Base-by-base conservation (phyloP, 2,113 vertebrate genomes). In the Archilochus colubris region DNA sequence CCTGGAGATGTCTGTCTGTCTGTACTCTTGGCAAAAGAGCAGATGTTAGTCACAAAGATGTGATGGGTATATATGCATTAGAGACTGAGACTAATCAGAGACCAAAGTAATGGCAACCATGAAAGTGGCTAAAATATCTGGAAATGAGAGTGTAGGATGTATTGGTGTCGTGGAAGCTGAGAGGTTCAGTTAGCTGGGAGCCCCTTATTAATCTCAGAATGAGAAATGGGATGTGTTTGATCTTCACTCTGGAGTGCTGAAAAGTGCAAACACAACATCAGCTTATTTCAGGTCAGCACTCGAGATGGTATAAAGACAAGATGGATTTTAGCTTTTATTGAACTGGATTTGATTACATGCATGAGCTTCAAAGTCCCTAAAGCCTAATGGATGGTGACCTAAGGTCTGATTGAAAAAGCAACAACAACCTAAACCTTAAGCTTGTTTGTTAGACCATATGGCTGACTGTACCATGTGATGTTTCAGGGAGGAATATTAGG, bases 291-390 rank as follows among this genome's bases (percentile, higher is more conserved):
- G 72, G 63, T 83, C 72, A 88, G 43, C n/a, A 36, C 33, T 81
- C 27, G 55, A 92, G 66, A 51, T 5, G 1, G 21, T 61, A 43
- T 53, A 88, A 77, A 82, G 70, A 33, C 87, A 93, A 90, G 55
- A 81, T 54, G 21, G 61, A 80, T 89, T 93, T 94, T 82, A 86
- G 58, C 50, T 66, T 87, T 89, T 69, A 21, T 96, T 93, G 93
- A 85, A 82, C 54, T 84, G 33, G 28, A 82, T 89, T 93, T 93
- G 82, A 95, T 89, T 91, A 84, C 27, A 82, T 31, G 44, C 44
- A 50, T 69, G 62, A 89, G 19, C 54, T 87, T 95, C 81, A 86
- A 90, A 94, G 81, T 82, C 81, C 46, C 30, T 53, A 58, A 87
- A 62, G 58, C 70, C 51, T 84, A 58, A 89, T 3, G 58, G 66